phyloP scores from a whole-genome alignment of 2,888 invertebrate genomes.

The Reticulitermes lucifugus region DNA sequence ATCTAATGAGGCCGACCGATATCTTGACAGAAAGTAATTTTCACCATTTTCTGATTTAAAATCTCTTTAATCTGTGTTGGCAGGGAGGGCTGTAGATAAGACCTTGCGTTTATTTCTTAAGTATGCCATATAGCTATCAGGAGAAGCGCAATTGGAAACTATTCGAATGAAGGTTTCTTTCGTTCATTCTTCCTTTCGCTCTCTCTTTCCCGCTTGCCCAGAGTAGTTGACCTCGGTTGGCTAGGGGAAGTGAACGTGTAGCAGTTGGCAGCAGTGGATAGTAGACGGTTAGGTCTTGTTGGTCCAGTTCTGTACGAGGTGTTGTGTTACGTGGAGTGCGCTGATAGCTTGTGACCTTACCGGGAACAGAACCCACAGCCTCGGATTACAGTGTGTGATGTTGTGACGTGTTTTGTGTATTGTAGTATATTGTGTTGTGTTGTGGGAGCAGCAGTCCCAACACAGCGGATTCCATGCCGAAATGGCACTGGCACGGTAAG shows the following conservation, averaged over 20 bases:
- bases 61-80: too few relatives aligned
- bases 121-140: too few relatives aligned
- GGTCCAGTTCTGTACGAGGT: neutral
- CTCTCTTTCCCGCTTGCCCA: too few relatives aligned
- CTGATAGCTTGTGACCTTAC: neutral
- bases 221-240: neutral
- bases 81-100: too few relatives aligned
- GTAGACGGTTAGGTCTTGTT: neutral
- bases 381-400: constrained; percentile 26
- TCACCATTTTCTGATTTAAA: too few relatives aligned
- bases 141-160: too few relatives aligned
- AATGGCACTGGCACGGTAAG: constrained; percentile 77
- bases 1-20: too few relatives aligned
- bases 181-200: too few relatives aligned
- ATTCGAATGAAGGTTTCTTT: too few relatives aligned
- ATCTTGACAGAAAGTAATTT: too few relatives aligned
- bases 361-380: neutral
- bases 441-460: constrained; percentile 20
- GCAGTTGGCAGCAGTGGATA: constrained; percentile 16
- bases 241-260: constrained; percentile 5
- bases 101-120: too few relatives aligned
- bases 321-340: constrained; percentile 1
- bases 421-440: constrained; percentile 19
- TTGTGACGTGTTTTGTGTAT: neutral
- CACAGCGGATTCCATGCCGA: constrained; percentile 70